These are phyloP conservation scores for Archivesica marissinica DNA, from an alignment of 1,140 invertebrate genomes.

Conservation along the genomic window DNA sequence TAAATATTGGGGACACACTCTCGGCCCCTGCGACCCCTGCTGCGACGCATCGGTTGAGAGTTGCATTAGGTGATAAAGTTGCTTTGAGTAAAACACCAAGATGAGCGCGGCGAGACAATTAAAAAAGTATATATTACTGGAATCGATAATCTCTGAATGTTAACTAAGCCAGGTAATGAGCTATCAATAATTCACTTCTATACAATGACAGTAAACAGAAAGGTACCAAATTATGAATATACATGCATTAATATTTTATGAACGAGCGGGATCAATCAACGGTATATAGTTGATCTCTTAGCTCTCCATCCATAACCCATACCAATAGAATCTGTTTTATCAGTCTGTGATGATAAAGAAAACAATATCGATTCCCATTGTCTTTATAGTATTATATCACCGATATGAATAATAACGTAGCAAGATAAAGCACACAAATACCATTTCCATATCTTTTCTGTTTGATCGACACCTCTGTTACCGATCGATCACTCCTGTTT, in stretches of 20 bases:
- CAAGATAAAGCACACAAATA: constrained; percentile 50
- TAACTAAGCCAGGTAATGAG: background rate
- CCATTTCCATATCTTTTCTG: constrained; percentile 37
- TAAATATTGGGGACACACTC: background rate
- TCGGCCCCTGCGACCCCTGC: background rate
- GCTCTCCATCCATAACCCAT: constrained; percentile 20
- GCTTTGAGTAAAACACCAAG: background rate
- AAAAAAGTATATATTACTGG: background rate
- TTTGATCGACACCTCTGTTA: constrained; percentile 49
- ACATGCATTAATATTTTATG: constrained; percentile 41
- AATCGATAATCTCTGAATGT: background rate
- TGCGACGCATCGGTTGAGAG: no score
- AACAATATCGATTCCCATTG: constrained; percentile 52
- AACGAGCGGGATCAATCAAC: background rate
- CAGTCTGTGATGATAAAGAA: constrained; percentile 32
- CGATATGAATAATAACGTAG: constrained; percentile 52
- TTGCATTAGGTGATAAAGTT: no score
- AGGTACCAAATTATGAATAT: constrained; percentile 33
- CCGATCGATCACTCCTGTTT: constrained; percentile 2
- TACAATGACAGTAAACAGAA: background rate
- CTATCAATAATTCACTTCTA: constrained; percentile 2
- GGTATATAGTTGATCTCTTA: background rate
- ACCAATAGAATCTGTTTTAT: constrained; percentile 30
- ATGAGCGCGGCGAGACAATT: background rate
- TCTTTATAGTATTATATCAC: constrained; percentile 57